Percentiles rank a stretch among this genome's conserved stretches.
Conservation (phyloP, 2,888 invertebrate species). For the Acronicta alni region DNA sequence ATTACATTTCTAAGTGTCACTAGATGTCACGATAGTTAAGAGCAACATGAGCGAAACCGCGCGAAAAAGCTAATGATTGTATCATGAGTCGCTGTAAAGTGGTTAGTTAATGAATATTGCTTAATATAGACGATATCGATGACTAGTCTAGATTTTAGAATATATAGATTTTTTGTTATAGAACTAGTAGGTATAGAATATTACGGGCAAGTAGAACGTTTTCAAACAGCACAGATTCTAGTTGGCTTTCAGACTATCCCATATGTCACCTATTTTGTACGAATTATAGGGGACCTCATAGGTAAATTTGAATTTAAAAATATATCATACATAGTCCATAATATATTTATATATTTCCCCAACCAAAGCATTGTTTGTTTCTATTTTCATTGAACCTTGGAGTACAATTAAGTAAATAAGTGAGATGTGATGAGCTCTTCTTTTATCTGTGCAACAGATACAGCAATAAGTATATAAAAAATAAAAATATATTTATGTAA, state of each 20-base stretch:
- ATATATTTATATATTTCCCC: constrained; percentile 48
- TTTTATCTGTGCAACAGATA: constrained; percentile 85
- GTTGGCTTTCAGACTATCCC: constrained; percentile 41
- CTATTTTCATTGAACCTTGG: constrained; percentile 55
- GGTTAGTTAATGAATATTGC: neutral
- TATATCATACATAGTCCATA: constrained; percentile 59
- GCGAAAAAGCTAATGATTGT: too few species aligned
- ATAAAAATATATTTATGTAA: constrained; percentile 65
- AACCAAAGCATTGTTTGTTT: constrained; percentile 67
- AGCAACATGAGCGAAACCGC: too few species aligned
- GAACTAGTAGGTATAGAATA: neutral
- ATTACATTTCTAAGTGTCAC: too few species aligned
- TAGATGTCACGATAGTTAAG: too few species aligned
- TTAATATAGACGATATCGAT: constrained; percentile 8
- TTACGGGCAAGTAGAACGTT: constrained; percentile 2
- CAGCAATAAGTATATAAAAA: constrained; percentile 83
- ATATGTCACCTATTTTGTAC: constrained; percentile 42
- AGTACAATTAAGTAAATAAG: constrained; percentile 78
- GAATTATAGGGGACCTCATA: constrained; percentile 69
- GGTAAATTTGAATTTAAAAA: constrained; percentile 55
- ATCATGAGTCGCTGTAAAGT: constrained; percentile 2
- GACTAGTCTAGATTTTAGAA: constrained; percentile 16
- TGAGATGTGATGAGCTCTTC: constrained; percentile 84
- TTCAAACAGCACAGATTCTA: constrained; percentile 21
- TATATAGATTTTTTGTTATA: constrained; percentile 15